Conservation (phyloP, 2,113 vertebrate species). For the Siphamia tubifer region DNA sequence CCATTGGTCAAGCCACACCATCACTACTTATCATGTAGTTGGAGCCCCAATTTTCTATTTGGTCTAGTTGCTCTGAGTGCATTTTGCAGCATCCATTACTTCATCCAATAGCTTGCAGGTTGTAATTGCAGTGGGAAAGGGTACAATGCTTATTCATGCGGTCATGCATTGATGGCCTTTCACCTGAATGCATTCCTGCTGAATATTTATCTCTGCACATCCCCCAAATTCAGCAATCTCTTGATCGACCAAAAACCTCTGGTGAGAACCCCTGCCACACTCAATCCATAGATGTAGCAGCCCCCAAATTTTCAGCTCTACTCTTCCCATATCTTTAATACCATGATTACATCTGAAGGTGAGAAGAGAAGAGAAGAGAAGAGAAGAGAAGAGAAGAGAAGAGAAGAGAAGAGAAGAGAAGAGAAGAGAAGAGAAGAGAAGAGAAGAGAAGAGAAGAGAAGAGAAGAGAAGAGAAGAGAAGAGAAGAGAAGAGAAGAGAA, state of each 20-base stretch:
- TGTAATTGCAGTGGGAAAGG: constrained; percentile 77
- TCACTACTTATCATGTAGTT: constrained; percentile 54
- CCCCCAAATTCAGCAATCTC: constrained; percentile 28
- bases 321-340: background rate
- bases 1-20: constrained; percentile 43
- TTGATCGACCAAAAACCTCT: constrained; percentile 21
- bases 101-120: constrained; percentile 73
- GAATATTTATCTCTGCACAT: constrained; percentile 76
- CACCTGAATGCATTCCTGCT: constrained; percentile 68
- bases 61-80: constrained; percentile 58
- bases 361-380: no score
- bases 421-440: no score
- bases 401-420: no score
- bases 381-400: no score
- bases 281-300: constrained; percentile 21
- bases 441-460: no score
- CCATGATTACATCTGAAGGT: background rate
- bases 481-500: no score
- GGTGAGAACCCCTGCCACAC: constrained; percentile 1
- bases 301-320: background rate
- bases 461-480: no score
- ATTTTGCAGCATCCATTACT: constrained; percentile 70
- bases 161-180: constrained; percentile 67
- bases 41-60: constrained; percentile 70
- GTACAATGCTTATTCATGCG: constrained; percentile 77